Evolutionary conservation across 2,888 invertebrate genomes (phyloP).

Genomic region (Chrysina gloriosa): DNA sequence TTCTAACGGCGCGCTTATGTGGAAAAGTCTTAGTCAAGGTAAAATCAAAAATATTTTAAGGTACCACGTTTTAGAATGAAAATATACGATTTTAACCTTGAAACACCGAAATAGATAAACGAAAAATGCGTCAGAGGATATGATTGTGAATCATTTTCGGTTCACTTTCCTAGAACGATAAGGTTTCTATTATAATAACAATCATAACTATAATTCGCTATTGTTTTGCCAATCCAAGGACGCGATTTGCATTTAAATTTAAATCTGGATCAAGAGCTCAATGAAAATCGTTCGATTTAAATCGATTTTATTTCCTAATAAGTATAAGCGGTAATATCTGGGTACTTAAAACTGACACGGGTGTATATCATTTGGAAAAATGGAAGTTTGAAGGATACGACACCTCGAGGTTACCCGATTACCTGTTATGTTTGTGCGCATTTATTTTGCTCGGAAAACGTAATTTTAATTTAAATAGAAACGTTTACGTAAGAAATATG

Average conservation of each 20-base stretch:
- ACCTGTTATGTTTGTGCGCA: too few relatives aligned
- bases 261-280: slow-evolving; percentile 9
- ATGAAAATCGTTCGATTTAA: too few relatives aligned
- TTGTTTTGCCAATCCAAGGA: slow-evolving; percentile 4
- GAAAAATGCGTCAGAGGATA: slow-evolving; percentile 25
- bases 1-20: neutral
- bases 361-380: too few relatives aligned
- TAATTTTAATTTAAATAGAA: too few relatives aligned
- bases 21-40: neutral
- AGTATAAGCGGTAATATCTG: too few relatives aligned
- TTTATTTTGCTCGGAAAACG: too few relatives aligned
- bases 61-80: slow-evolving; percentile 10
- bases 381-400: too few relatives aligned
- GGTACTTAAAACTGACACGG: too few relatives aligned
- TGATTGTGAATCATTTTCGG: slow-evolving; percentile 27
- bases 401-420: too few relatives aligned
- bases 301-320: too few relatives aligned
- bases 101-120: slow-evolving; percentile 27
- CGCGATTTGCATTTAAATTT: slow-evolving; percentile 16
- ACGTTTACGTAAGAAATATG: too few relatives aligned
- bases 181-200: neutral
- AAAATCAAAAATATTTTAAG: slow-evolving; percentile 5
- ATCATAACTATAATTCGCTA: slow-evolving; percentile 5
- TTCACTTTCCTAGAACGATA: slow-evolving; percentile 23
- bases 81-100: slow-evolving; percentile 1